phyloP scores from a whole-genome alignment of 1,140 invertebrate genomes.

The Sesamia nonagrioides region DNA sequence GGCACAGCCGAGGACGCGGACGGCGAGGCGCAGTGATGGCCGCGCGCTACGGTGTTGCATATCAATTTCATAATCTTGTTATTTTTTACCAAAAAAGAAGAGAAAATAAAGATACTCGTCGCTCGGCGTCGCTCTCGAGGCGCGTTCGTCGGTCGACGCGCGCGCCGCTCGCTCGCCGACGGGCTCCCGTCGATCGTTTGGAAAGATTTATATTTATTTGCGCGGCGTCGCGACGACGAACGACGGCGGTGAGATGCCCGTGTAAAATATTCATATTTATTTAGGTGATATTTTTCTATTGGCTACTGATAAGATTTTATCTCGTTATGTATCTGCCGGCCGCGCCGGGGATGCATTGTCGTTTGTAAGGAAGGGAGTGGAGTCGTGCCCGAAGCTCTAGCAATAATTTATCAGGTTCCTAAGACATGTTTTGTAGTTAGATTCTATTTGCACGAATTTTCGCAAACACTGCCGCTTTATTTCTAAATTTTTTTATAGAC shows the following conservation, averaged over 20 bases:
- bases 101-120: slow-evolving; percentile 57
- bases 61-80: slow-evolving; percentile 79
- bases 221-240: slow-evolving; percentile 48
- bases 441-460: slow-evolving; percentile 86
- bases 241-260: slow-evolving; percentile 59
- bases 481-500: slow-evolving; percentile 78
- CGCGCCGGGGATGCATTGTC: slow-evolving; percentile 70
- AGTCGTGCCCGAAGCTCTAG: slow-evolving; percentile 83
- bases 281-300: slow-evolving; percentile 87
- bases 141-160: slow-evolving; percentile 31
- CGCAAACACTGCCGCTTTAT: slow-evolving; percentile 86
- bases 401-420: slow-evolving; percentile 88
- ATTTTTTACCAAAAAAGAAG: slow-evolving; percentile 81
- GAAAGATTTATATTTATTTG: slow-evolving; percentile 62
- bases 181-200: slow-evolving; percentile 44
- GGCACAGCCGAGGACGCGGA: slow-evolving; percentile 55
- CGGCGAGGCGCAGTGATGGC: slow-evolving; percentile 70
- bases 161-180: slow-evolving; percentile 28
- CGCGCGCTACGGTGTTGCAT: slow-evolving; percentile 62
- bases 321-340: slow-evolving; percentile 76
- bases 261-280: slow-evolving; percentile 83
- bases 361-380: slow-evolving; percentile 63
- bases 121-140: slow-evolving; percentile 49
- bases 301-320: slow-evolving; percentile 86
- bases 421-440: slow-evolving; percentile 87